phyloP scores from a whole-genome alignment of 2,113 vertebrate species.

The Malaclemys terrapin region DNA sequence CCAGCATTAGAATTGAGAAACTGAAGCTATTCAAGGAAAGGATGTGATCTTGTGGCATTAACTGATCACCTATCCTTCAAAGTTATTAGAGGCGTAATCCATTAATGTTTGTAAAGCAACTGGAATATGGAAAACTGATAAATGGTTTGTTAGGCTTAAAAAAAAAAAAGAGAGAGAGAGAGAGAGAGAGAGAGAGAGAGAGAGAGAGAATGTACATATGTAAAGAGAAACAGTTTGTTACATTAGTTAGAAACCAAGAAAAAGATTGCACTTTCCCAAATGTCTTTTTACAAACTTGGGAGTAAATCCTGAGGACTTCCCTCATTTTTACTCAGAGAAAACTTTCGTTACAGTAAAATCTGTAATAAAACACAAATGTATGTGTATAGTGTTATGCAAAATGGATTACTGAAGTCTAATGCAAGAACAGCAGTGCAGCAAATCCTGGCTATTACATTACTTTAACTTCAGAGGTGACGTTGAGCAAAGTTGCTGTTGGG shows the following conservation, averaged over 20 bases:
- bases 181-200: neutral
- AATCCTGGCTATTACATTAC: neutral
- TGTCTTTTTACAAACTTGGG: neutral
- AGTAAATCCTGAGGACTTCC: neutral
- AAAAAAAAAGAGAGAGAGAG: neutral
- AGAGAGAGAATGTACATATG: neutral
- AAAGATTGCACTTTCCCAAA: neutral
- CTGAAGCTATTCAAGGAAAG: neutral
- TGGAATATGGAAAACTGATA: neutral
- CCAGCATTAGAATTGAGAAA: neutral
- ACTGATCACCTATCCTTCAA: neutral
- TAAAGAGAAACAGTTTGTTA: neutral
- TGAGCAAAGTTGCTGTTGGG: neutral
- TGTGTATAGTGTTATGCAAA: neutral
- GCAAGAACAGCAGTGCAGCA: neutral
- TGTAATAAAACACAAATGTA: neutral
- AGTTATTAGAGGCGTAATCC: neutral
- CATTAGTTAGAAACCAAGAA: neutral
- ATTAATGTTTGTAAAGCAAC: neutral
- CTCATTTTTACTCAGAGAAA: neutral
- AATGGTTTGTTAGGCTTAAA: neutral
- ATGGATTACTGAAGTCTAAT: neutral
- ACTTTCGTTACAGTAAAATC: neutral
- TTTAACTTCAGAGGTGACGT: neutral
- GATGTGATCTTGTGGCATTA: fast-evolving